Percentiles rank a stretch among this genome's conserved stretches.
Evolutionary conservation across 2,888 invertebrate species (phyloP).

Genomic region (Chesias legatella): DNA sequence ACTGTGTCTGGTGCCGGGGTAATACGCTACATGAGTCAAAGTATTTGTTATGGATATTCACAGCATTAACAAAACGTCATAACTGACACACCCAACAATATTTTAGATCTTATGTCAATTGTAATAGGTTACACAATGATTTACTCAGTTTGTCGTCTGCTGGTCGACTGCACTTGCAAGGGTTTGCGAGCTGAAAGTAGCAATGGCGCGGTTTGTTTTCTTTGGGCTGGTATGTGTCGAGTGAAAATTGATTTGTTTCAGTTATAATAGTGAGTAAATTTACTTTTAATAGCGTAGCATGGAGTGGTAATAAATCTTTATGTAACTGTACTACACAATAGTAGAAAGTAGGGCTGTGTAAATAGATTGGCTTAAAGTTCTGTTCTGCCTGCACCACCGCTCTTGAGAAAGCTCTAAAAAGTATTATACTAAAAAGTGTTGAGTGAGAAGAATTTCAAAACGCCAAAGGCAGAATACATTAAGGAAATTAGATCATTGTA

Average conservation of each 20-base stretch:
- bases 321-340: too few relatives aligned
- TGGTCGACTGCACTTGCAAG: slow-evolving; percentile 40
- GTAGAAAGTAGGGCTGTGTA: too few relatives aligned
- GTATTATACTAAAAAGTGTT: too few relatives aligned
- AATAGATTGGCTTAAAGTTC: too few relatives aligned
- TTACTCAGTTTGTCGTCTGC: slow-evolving; percentile 32
- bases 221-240: slow-evolving; percentile 7
- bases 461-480: too few relatives aligned
- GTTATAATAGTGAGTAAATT: slow-evolving; percentile 13
- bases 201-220: slow-evolving; percentile 26
- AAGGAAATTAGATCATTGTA: slow-evolving; percentile 8
- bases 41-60: slow-evolving; percentile 7
- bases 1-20: too few relatives aligned
- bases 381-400: too few relatives aligned
- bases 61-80: slow-evolving; percentile 22
- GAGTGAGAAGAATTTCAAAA: too few relatives aligned
- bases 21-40: slow-evolving; percentile 4
- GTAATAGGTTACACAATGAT: slow-evolving; percentile 16
- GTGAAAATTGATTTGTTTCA: slow-evolving; percentile 25
- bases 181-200: slow-evolving; percentile 40
- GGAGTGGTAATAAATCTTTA: too few relatives aligned
- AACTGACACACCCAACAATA: slow-evolving; percentile 18
- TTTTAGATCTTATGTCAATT: slow-evolving; percentile 17
- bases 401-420: too few relatives aligned
- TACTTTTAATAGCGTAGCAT: neutral